These are phyloP conservation scores for Ips nitidus DNA, from an alignment of 1,140 invertebrate species.

Conservation along the genomic window DNA sequence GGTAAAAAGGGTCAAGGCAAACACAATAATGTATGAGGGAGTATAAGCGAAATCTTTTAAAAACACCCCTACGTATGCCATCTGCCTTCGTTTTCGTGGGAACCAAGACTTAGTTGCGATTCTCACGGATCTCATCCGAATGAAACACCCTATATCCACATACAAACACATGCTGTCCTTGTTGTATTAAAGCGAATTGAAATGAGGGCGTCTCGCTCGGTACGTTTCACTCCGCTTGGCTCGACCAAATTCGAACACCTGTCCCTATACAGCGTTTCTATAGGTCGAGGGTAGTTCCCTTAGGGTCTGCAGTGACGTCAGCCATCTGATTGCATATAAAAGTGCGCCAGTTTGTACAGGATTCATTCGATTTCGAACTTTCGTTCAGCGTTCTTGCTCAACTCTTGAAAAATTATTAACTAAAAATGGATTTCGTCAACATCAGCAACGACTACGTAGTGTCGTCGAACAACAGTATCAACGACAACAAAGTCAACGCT, in stretches of 20 bases:
- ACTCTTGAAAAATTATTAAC: slow-evolving; percentile 14
- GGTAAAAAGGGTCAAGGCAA: slow-evolving; percentile 40
- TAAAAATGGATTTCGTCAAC: slow-evolving; percentile 43
- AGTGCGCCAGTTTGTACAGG: slow-evolving; percentile 26
- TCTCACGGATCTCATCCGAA: slow-evolving; percentile 48
- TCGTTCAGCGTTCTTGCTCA: slow-evolving; percentile 23
- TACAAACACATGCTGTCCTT: slow-evolving; percentile 27
- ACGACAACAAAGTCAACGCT: slow-evolving; percentile 51
- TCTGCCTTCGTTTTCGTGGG: slow-evolving; percentile 52
- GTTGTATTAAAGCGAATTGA: not conserved
- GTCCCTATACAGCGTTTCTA: slow-evolving; percentile 46
- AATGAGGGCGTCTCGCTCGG: slow-evolving; percentile 40
- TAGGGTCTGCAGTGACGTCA: slow-evolving; percentile 47
- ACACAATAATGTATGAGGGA: slow-evolving; percentile 30
- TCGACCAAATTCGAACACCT: slow-evolving; percentile 49
- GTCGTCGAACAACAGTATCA: slow-evolving; percentile 49
- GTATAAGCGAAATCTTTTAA: slow-evolving; percentile 40
- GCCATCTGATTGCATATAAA: slow-evolving; percentile 40
- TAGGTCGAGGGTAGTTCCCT: slow-evolving; percentile 47
- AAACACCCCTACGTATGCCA: slow-evolving; percentile 51
- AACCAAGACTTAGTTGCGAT: slow-evolving; percentile 48
- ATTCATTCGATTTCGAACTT: slow-evolving; percentile 39
- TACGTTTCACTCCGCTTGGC: slow-evolving; percentile 31
- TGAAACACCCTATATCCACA: slow-evolving; percentile 44
- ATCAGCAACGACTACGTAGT: slow-evolving; percentile 44